These are phyloP conservation scores for Dipodomys merriami DNA, from an alignment of 2,113 vertebrate genomes.

Conservation along the genomic window DNA sequence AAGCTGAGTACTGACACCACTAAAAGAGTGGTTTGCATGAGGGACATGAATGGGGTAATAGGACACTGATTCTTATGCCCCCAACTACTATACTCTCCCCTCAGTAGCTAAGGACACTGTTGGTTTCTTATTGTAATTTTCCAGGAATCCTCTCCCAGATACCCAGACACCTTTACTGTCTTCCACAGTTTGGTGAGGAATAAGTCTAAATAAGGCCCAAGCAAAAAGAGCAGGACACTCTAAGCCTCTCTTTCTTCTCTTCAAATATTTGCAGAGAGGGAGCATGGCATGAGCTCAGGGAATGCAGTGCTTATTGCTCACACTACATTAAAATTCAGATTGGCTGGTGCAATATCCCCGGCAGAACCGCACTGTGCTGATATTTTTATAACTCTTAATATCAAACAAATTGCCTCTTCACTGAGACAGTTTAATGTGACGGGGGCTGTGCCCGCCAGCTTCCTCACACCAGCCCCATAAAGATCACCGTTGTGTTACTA, in stretches of 20 bases:
- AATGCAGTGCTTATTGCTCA: conserved; percentile 75
- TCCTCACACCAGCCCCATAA: conserved; percentile 74
- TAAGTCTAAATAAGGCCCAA: neutral
- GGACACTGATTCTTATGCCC: neutral
- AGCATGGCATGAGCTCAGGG: neutral
- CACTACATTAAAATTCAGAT: conserved; percentile 82
- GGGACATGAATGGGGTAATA: fast-evolving
- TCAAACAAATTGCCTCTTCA: conserved; percentile 83
- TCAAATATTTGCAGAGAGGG: conserved; percentile 75
- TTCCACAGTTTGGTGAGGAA: neutral
- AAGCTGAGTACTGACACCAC: neutral
- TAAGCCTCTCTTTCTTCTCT: conserved; percentile 57
- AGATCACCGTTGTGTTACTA: conserved; percentile 80
- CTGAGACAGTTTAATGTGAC: conserved; percentile 81
- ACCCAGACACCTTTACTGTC: too few relatives aligned
- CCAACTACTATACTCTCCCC: neutral
- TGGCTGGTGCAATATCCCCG: conserved; percentile 71
- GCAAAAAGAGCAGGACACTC: conserved; percentile 21
- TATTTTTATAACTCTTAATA: conserved; percentile 84
- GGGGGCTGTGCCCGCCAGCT: conserved; percentile 73
- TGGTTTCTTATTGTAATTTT: neutral
- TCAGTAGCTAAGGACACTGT: neutral
- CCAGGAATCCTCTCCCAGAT: neutral
- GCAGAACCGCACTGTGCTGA: conserved; percentile 73
- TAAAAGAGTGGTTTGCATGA: neutral